Evolutionary conservation across 2,113 vertebrate species (phyloP).

Genomic region (Lonchura striata): DNA sequence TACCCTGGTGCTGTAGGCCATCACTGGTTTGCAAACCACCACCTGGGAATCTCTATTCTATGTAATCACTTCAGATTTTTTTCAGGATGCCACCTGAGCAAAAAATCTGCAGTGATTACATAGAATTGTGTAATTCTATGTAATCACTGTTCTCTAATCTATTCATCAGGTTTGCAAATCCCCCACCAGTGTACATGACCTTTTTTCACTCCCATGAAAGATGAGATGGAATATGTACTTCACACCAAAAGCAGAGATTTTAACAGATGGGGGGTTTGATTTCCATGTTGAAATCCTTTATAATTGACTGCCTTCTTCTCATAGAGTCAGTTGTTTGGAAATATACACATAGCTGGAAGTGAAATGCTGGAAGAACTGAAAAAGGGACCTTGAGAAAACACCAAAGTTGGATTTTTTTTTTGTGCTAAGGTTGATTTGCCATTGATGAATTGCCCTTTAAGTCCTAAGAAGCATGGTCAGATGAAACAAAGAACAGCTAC

Average conservation of each 20-base stretch:
- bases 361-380: not conserved
- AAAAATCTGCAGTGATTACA: too few species aligned
- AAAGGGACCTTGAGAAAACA: not conserved
- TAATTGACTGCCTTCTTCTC: not conserved
- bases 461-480: not conserved
- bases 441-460: not conserved
- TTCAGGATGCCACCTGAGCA: not conserved
- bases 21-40: not conserved
- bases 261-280: not conserved
- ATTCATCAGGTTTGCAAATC: not conserved
- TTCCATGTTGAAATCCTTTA: not conserved
- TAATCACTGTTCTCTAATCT: not conserved
- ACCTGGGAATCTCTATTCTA: not conserved
- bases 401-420: not conserved
- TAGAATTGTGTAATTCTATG: fast-evolving
- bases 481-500: constrained; percentile 37
- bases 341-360: not conserved
- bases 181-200: fast-evolving
- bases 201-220: not conserved
- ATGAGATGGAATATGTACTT: not conserved
- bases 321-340: not conserved
- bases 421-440: not conserved
- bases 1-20: not conserved
- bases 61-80: not conserved
- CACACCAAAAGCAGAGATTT: not conserved